Percentiles rank a stretch among this genome's conserved stretches.
Evolutionary conservation across 2,888 invertebrate species (phyloP).

Genomic region (Synanthedon andrenaeformis): DNA sequence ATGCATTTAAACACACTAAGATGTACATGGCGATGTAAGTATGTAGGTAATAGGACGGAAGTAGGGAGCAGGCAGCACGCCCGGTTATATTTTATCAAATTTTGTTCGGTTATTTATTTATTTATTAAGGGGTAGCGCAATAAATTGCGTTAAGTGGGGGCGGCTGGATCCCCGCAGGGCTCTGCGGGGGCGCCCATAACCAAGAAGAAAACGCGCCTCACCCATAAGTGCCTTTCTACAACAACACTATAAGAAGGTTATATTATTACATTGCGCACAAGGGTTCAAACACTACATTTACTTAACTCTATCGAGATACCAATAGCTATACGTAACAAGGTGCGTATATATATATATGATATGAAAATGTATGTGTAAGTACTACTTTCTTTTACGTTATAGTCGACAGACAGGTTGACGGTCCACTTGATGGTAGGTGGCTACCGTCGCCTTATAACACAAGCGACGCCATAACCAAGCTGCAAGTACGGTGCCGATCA

Average conservation of each 20-base stretch:
- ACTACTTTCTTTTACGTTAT: no score
- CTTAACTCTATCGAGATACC: no score
- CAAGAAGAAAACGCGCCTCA: constrained; percentile 55
- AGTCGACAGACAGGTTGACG: no score
- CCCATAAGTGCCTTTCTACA: constrained; percentile 65
- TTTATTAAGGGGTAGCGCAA: constrained; percentile 67
- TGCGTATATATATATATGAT: no score
- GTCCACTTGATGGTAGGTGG: no score
- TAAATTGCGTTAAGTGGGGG: constrained; percentile 71
- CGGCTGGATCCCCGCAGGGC: constrained; percentile 56
- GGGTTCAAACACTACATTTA: constrained; percentile 14
- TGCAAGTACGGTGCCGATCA: no score
- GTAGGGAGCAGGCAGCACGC: constrained; percentile 28
- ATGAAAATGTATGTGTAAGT: no score
- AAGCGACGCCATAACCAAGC: no score
- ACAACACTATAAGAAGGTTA: constrained; percentile 34
- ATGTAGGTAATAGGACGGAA: constrained; percentile 10
- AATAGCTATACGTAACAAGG: no score
- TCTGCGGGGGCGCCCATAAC: constrained; percentile 59
- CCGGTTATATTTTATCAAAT: constrained; percentile 64
- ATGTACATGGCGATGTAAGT: not conserved
- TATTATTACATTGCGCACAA: constrained; percentile 30
- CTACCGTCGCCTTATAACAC: no score
- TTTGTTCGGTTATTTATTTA: constrained; percentile 67
- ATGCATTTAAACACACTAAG: no score